Evolutionary conservation across 2,113 vertebrate species (phyloP), one percentile per base, ranked within the genome.

Genomic region (Thryonomys swinderianus): DNA sequence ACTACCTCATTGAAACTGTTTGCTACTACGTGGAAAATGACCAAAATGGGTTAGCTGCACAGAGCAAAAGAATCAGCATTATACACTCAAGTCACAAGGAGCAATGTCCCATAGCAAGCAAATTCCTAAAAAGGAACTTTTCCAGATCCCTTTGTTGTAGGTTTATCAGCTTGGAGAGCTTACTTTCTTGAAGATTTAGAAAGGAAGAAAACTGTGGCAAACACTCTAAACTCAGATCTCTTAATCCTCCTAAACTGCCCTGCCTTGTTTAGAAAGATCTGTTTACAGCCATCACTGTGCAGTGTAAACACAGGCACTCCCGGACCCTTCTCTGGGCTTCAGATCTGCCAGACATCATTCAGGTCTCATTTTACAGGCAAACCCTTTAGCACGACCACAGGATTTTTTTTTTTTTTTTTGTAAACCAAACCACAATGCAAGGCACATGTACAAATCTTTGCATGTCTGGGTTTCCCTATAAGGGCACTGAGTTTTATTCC

Each of bases 311-410:
- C 82, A 95, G 95, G 95, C 57, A 69, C 87, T 97, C 95, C 98
- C 93, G 96, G 71, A 78, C 71, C 82, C 40, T 89, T n/a, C 86
- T 97, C 79, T 90, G 93, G 92, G 93, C 67, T 69, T 82, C 79
- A 74, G 97, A 88, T 95, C 94, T 95, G 95, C 97, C 97, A 98
- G 97, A 96, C 96, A 95, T 97, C 95, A 98, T 97, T 98, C 98
- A 96, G 42, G 97, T 98, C 98, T 98, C 97, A 94, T 97, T 96
- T 98, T 98, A 98, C 98, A 92, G 92, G 80, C 94, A 94, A 93
- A 90, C 79, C 23, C 86, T 93, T 78, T 55, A 74, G 74, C 57
- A 92, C 40, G 34, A 86, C 78, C 93, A 48, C 95, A 88, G 88
- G n/a, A 45, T 82, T 90, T 94, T 96, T 94, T 4, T 34, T 45